Conservation (phyloP, 2,797 vertebrate genomes). For the Cheirogaleus major region DNA sequence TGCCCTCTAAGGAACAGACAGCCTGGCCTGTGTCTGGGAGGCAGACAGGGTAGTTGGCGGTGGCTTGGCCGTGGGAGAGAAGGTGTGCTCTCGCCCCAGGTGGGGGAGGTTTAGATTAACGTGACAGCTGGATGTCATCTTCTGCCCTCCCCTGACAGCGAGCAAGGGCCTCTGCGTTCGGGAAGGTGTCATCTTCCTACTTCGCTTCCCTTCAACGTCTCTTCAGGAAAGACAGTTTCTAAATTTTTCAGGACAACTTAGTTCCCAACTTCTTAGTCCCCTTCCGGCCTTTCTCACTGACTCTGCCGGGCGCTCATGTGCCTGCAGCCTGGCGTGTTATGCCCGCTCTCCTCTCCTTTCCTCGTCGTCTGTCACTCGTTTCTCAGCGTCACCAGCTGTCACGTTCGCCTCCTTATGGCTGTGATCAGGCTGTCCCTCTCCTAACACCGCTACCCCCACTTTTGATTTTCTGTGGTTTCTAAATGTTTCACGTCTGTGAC, state of each 20-base stretch:
- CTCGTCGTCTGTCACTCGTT: not conserved
- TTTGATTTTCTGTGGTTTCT: not conserved
- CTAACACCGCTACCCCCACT: not conserved
- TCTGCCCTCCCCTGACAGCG: not conserved
- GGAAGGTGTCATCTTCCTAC: not conserved
- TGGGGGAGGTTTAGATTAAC: not conserved
- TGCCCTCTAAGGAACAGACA: not conserved
- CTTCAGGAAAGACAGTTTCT: not conserved
- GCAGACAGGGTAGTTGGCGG: not conserved
- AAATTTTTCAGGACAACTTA: not conserved
- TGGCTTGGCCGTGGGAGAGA: not conserved
- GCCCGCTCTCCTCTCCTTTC: not conserved
- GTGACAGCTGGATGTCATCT: not conserved
- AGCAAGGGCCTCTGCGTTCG: not conserved
- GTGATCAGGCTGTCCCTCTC: not conserved
- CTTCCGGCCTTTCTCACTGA: not conserved
- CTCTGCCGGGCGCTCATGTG: accelerated
- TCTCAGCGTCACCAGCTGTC: not conserved
- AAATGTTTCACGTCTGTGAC: not conserved
- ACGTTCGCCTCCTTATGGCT: not conserved
- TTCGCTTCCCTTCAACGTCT: not conserved
- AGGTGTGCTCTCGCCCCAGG: not conserved
- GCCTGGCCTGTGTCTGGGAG: not conserved
- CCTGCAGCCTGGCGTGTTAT: not conserved
- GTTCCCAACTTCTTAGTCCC: not conserved